A percentile compares a stretch with the other conserved stretches of the same genome.
Evolutionary conservation across 2,888 invertebrate genomes (phyloP).

Genomic region (Mesochorus sp.): DNA sequence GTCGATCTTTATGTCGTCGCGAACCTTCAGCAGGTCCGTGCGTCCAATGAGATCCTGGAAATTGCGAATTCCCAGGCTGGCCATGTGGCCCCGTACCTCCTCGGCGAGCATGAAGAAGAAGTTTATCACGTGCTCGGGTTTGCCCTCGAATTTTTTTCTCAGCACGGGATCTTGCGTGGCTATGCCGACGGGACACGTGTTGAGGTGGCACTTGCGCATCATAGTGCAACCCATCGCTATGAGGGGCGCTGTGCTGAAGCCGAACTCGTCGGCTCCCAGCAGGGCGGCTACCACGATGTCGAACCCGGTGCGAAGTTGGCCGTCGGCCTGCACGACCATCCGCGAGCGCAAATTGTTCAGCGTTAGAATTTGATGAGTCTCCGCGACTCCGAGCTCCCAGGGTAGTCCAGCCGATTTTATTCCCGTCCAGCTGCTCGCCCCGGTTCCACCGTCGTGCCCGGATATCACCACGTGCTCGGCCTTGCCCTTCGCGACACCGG

Average conservation of each 20-base stretch:
- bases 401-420: constrained; percentile 99
- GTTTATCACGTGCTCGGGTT: constrained; percentile 98
- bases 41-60: constrained; percentile 96
- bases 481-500: constrained; percentile 99
- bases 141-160: constrained; percentile 97
- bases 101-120: constrained; percentile 99
- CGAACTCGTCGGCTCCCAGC: constrained; percentile 99
- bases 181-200: constrained; percentile 99
- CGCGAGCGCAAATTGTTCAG: constrained; percentile 96
- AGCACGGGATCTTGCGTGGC: constrained; percentile 98
- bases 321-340: constrained; percentile 97
- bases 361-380: constrained; percentile 98
- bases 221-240: constrained; percentile 99
- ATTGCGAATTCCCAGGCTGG: constrained; percentile 92
- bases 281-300: constrained; percentile 98
- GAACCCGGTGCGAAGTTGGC: constrained; percentile 96
- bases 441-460: constrained; percentile 99
- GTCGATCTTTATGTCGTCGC: constrained; percentile 86
- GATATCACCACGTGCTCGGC: constrained; percentile 99
- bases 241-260: constrained; percentile 98
- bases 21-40: constrained; percentile 92
- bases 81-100: constrained; percentile 96
- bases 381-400: constrained; percentile 99
- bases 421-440: constrained; percentile 99
- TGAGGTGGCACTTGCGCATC: constrained; percentile 99